Conservation (phyloP, 2,888 invertebrate species). For the Argynnis bischoffii region DNA sequence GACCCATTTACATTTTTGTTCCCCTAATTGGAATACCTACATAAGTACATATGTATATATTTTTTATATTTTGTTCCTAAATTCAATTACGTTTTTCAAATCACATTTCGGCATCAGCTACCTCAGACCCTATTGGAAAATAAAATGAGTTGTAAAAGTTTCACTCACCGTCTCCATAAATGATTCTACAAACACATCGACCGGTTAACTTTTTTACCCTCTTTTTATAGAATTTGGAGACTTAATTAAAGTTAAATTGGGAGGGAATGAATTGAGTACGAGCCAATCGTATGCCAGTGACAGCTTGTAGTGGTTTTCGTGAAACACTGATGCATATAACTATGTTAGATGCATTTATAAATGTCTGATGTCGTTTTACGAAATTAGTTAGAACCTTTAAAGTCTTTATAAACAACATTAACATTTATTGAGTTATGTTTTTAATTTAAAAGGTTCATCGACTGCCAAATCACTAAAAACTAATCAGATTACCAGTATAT, state of each 20-base stretch:
- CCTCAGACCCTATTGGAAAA: slow-evolving; percentile 14
- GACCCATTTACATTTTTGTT: too few relatives aligned
- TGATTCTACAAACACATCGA: slow-evolving; percentile 31
- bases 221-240: slow-evolving; percentile 38
- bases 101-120: not conserved
- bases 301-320: slow-evolving; percentile 20
- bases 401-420: too few relatives aligned
- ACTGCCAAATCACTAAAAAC: too few relatives aligned
- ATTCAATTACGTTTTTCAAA: not conserved
- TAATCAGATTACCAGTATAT: too few relatives aligned
- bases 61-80: not conserved
- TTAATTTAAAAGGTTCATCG: too few relatives aligned
- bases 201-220: slow-evolving; percentile 22
- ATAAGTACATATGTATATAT: too few relatives aligned
- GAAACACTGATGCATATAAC: slow-evolving; percentile 2
- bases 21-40: too few relatives aligned
- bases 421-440: too few relatives aligned
- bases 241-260: slow-evolving; percentile 48
- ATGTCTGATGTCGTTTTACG: too few relatives aligned
- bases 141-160: slow-evolving; percentile 44
- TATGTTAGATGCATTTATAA: too few relatives aligned
- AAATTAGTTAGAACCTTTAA: too few relatives aligned
- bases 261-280: slow-evolving; percentile 43
- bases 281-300: slow-evolving; percentile 40
- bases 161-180: slow-evolving; percentile 24